Base-by-base conservation (phyloP, 1,140 invertebrate genomes). In the Reticulitermes speratus region DNA sequence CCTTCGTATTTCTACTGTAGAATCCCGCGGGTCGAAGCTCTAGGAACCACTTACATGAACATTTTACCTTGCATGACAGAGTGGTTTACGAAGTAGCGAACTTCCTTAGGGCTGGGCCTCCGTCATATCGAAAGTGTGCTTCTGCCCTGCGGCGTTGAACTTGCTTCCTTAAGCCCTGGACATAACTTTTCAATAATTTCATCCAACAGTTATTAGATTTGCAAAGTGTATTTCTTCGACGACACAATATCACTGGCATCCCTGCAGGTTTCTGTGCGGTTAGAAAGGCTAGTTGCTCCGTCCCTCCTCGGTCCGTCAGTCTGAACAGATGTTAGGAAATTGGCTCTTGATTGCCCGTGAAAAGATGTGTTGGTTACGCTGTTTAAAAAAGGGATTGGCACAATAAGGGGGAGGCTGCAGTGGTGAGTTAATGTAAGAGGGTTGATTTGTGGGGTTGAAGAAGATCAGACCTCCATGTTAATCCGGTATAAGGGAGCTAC, bases 321-420 rank as follows among this genome's bases (percentile, higher is more conserved):
- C 23, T 19, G 44, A 84, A 52, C 83, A 84, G 83, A 84, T 84
- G 86, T 65, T 25, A 55, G 86, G 52, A 84, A 86, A 86, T 86
- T 86, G 86, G 86, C 86, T 81, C 48, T 83, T 82, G 86, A 86
- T 84, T 84, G 86, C 52, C 82, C 82, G 86, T 86, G 83, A 84
- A 83, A 86, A 86, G 86, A 86, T 69, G 86, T 83, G 44, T 86
- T 82, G 83, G 82, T 83, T 86, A 86, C 82, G 86, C 82, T 86
- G 55, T 84, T 86, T 86, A 84, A 86, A 86, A 44, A 23, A 81
- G 45, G 44, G 25, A 55, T 59, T 45, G 5, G 44, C 7, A 6
- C 75, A 44, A 83, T 2, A 30, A 75, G 23, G 44, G 45, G 8
- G 86, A 32, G 69, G 65, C 14, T 86, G 75, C 19, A 38, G 48